Conservation (phyloP, 1,140 invertebrate genomes). For the Homalodisca vitripennis region DNA sequence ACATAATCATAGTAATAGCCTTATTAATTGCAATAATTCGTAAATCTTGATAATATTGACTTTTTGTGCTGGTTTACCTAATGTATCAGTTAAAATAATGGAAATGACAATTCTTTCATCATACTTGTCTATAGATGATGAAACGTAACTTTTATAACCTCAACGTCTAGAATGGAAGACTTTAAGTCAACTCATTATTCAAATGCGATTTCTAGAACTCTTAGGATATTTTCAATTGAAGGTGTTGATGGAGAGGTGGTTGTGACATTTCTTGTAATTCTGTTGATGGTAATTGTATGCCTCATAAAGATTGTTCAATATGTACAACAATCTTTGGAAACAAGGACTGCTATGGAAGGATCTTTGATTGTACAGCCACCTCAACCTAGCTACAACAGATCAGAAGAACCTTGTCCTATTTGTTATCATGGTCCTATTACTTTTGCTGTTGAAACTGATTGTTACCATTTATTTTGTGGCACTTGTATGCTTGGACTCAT, state of each 20-base stretch:
- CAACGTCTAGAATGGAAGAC: no score
- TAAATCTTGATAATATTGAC: no score
- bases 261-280: neutral
- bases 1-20: no score
- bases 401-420: slow-evolving; percentile 11
- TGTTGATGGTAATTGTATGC: neutral
- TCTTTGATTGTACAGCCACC: slow-evolving; percentile 3
- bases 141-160: neutral
- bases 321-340: neutral
- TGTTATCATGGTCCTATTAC: slow-evolving; percentile 1
- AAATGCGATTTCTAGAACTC: no score
- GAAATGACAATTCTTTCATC: no score
- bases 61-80: no score
- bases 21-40: no score
- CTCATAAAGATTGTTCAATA: neutral
- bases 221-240: slow-evolving; percentile 16
- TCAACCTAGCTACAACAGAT: slow-evolving; percentile 17
- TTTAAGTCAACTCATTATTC: no score
- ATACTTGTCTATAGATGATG: no score
- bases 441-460: slow-evolving; percentile 24
- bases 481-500: slow-evolving; percentile 3
- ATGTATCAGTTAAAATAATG: no score
- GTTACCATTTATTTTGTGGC: slow-evolving; percentile 20
- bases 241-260: slow-evolving; percentile 17
- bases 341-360: neutral